Conservation (phyloP, 2,113 vertebrate species). For the Callipepla squamata region DNA sequence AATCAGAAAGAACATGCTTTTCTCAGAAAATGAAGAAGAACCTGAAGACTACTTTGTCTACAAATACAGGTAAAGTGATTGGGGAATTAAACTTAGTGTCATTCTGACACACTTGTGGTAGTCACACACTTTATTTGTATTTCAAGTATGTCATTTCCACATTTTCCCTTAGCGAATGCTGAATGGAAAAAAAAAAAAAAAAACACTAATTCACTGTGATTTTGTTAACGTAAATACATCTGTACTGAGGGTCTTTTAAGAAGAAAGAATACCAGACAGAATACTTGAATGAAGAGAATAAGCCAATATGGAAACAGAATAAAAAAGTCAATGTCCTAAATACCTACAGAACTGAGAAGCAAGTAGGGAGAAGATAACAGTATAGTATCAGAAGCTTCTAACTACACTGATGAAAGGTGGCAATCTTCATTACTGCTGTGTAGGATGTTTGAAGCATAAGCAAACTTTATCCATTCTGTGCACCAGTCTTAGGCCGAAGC, state of each 20-base stretch:
- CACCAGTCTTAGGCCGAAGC: background rate
- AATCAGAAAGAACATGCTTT: fast-evolving
- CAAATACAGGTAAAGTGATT: background rate
- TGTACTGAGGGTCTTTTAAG: background rate
- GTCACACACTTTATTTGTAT: background rate
- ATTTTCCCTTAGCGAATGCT: background rate
- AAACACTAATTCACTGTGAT: background rate
- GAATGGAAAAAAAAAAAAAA: background rate
- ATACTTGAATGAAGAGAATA: background rate
- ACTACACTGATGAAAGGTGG: background rate
- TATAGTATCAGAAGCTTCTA: background rate
- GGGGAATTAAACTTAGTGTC: background rate
- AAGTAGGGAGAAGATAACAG: background rate
- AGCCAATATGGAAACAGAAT: background rate
- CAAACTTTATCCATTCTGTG: background rate
- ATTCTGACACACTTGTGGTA: background rate
- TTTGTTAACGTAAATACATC: background rate
- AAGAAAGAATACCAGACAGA: background rate
- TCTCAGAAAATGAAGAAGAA: background rate
- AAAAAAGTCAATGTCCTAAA: background rate
- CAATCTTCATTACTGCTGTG: background rate
- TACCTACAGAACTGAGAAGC: background rate
- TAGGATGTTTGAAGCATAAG: background rate
- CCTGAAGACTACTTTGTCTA: background rate
- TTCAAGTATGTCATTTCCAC: background rate